Evolutionary conservation across 2,888 invertebrate genomes (phyloP), one percentile per base, ranked within the genome.

Genomic region (Agrilus cyanescens): DNA sequence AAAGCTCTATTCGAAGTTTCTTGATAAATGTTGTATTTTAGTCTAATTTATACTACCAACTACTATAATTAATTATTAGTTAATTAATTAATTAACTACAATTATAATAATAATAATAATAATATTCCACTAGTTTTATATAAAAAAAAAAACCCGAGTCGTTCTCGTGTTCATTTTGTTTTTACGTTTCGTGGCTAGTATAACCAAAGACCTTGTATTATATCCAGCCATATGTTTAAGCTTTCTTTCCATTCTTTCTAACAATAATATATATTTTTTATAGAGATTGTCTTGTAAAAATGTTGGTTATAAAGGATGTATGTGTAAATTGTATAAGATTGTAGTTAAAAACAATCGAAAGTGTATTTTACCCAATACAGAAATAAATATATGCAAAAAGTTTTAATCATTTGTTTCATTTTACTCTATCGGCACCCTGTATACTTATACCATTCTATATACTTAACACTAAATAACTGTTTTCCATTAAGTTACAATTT

Each of bases 151-250:
- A n/a, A n/a, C n/a, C n/a, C 20, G 20, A 20, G 20, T 7, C 20
- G 20, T 20, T 3, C 20, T 20, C 20, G 20, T 20, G 2, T 5
- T 6, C 2, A 16, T 36, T 16, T 40, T 40, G 31, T 31, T 16
- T 52, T 50, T 52, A 56, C 55, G 53, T 58, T 55, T 51, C 54
- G 57, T 63, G 66, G 67, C 67, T 67, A 66, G 67, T 63, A 59
- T 62, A 62, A 66, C 67, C 67, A 67, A 67, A 67, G 67, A 67
- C 50, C 53, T 49, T 65, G 65, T 65, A 65, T 61, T 58, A 65
- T 65, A 61, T 58, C 53, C 54, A 61, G 57, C 58, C 57, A 56
- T 56, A 44, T 50, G 50, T 47, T 33, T 40, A 29, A 39, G 38
- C 36, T 31, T 40, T 38, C 40, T 36, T 44, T 43, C 40, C 41